Conservation (phyloP, 2,797 vertebrate species). For the Alca torda region DNA sequence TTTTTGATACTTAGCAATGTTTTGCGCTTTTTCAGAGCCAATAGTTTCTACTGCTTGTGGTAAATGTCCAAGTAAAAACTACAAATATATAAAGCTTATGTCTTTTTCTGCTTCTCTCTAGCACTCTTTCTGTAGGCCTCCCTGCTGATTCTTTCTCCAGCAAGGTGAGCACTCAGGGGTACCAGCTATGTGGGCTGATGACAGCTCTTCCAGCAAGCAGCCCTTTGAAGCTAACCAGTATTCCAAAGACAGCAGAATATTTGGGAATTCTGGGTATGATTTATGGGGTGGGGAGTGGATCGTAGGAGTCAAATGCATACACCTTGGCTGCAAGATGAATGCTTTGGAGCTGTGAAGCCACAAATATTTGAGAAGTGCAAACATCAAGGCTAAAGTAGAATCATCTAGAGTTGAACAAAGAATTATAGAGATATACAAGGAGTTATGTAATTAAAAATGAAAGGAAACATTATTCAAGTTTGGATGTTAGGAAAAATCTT, state of each 20-base stretch:
- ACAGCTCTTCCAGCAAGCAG: neutral
- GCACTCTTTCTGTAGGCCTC: neutral
- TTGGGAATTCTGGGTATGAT: neutral
- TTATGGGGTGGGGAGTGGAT: neutral
- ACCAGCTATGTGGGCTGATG: neutral
- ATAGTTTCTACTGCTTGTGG: neutral
- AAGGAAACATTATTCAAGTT: neutral
- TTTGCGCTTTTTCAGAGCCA: neutral
- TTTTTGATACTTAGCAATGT: neutral
- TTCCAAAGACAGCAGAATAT: neutral
- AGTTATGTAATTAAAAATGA: neutral
- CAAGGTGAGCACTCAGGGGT: neutral
- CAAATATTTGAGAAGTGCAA: neutral
- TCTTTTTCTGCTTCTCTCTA: neutral
- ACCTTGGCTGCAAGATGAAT: neutral
- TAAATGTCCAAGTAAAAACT: neutral
- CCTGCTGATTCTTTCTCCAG: neutral
- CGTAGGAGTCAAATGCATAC: neutral
- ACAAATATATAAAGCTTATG: neutral
- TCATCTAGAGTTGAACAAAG: neutral
- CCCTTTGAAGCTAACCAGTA: conserved; percentile 6
- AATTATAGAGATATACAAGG: neutral
- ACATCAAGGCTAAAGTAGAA: neutral
- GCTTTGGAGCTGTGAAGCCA: neutral
- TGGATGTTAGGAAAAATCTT: neutral